phyloP scores from a whole-genome alignment of 1,140 invertebrate species.

The Aporrectodea caliginosa region DNA sequence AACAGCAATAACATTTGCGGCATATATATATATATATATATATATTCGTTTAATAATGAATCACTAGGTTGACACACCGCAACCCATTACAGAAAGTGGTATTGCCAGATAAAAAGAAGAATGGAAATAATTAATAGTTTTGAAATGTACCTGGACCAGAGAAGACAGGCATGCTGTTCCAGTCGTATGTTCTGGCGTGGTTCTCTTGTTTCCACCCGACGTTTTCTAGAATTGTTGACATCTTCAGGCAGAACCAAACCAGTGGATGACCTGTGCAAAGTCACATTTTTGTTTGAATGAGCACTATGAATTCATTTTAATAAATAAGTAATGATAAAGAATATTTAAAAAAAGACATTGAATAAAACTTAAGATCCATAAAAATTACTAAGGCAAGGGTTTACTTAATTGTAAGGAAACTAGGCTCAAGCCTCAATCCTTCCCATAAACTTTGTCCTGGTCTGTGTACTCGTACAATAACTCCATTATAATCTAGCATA shows the following conservation, averaged over 20 bases:
- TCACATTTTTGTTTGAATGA: neutral
- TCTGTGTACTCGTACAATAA: too few species aligned
- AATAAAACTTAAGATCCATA: neutral
- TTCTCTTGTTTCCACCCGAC: neutral
- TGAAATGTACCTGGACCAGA: conserved; percentile 19
- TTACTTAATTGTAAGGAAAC: too few species aligned
- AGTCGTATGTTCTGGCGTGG: neutral
- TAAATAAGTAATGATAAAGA: neutral
- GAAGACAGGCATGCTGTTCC: conserved; percentile 13
- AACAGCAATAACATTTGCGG: too few species aligned
- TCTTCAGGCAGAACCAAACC: neutral
- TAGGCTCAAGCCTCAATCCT: too few species aligned
- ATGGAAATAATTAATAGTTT: too few species aligned
- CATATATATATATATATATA: too few species aligned
- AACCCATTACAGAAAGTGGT: too few species aligned
- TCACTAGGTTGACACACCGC: too few species aligned
- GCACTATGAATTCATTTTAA: neutral
- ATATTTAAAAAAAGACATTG: neutral
- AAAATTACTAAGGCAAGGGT: neutral
- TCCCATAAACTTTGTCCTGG: too few species aligned
- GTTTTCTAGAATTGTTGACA: neutral
- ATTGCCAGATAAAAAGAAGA: too few species aligned
- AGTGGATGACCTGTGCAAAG: neutral
- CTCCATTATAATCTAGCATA: too few species aligned
- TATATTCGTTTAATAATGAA: too few species aligned